Evolutionary conservation across 2,113 vertebrate species (phyloP), one percentile per base, ranked within the genome.

Genomic region (Corythaixoides concolor): DNA sequence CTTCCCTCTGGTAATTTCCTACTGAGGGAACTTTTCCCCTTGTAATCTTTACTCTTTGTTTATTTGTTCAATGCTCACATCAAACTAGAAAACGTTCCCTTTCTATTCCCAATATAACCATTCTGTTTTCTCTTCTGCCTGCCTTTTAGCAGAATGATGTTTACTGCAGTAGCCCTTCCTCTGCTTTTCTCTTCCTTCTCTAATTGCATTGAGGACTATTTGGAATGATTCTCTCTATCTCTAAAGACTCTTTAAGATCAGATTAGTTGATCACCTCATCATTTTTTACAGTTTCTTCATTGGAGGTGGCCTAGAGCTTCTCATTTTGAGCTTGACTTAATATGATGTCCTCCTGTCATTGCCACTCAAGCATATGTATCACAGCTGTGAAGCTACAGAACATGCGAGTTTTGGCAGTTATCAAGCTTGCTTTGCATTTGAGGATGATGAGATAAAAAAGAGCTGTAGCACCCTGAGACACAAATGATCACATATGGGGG

Each of bases 321-420:
- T 85, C 55, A 50, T 70, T 96, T 94, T 86, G 85, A 94, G 79
- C 82, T 86, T 86, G 90, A 84, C 63, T 94, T 93, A 66, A 63
- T 83, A 77, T 52, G 59, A 93, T 88, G 75, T 90, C 90, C 90
- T 62, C 41, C 66, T 96, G 90, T 91, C 90, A 77, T 86, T 95
- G 88, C 66, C 72, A 86, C 68, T 96, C 79, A 88, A 84, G 88
- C 93, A 94, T 94, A 74, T 88, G 93, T 24, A 77, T 63, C 79
- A 35, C 96, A 95, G 95, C 92, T 96, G 95, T 86, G 92, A 88
- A 95, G 68, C 72, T 77, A 53, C 37, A 70, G 59, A 90, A 88
- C 67, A 37, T 35, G 50, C 47, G 60, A 67, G 52, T 52, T 80
- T 86, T 80, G 83, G 88, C 92, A 94, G 60, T 78, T 91, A 89